These are phyloP conservation scores for Probosciger aterrimus DNA, from an alignment of 2,113 vertebrate species.

Conservation along the genomic window DNA sequence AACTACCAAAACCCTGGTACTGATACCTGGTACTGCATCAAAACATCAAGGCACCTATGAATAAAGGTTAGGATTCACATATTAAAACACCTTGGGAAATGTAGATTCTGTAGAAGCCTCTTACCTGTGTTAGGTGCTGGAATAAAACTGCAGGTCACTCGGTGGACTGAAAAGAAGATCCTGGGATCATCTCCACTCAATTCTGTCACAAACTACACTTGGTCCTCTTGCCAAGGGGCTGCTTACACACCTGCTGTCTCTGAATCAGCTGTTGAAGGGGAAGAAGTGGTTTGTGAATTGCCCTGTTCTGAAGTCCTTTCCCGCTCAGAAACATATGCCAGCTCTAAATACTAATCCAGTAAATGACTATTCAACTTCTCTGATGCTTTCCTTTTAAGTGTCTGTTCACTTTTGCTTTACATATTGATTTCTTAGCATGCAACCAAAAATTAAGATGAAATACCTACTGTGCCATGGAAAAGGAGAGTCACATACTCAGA, in stretches of 20 bases:
- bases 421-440: slow-evolving; percentile 18
- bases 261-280: slow-evolving; percentile 26
- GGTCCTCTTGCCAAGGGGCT: not conserved
- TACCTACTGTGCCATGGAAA: slow-evolving; percentile 39
- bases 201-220: not conserved
- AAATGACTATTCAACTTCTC: slow-evolving; percentile 7
- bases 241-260: not conserved
- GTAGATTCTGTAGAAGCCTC: not conserved
- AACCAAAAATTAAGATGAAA: slow-evolving; percentile 48
- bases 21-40: not conserved
- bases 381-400: slow-evolving; percentile 16
- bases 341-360: not conserved
- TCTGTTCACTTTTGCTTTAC: slow-evolving; percentile 2
- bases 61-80: not conserved
- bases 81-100: not conserved
- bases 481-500: not conserved
- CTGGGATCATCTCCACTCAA: slow-evolving; percentile 35
- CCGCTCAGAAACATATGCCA: slow-evolving; percentile 1
- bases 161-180: not conserved
- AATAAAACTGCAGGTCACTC: not conserved
- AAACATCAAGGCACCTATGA: not conserved
- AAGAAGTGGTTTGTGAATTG: slow-evolving; percentile 28
- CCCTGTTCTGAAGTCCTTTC: not conserved
- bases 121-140: not conserved
- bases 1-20: not conserved